phyloP scores from a whole-genome alignment of 2,888 invertebrate species.

The Andrena minutula region DNA sequence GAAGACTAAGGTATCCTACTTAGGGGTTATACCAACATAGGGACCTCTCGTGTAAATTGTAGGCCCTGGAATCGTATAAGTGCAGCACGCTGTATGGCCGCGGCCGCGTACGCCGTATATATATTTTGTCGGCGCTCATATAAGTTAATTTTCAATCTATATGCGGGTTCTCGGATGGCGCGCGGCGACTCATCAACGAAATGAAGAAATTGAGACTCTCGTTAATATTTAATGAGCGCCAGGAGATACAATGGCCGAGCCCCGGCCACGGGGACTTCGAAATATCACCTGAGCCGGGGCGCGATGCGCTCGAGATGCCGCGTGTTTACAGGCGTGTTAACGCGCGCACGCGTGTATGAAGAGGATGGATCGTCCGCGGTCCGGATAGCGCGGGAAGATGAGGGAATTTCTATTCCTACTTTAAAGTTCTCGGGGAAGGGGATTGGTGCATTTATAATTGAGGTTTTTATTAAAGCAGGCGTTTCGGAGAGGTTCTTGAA shows the following conservation, averaged over 20 bases:
- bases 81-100: conserved; percentile 68
- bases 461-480: no score
- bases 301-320: neutral
- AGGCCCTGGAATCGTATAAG: conserved; percentile 79
- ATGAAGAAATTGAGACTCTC: conserved; percentile 85
- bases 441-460: no score
- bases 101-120: conserved; percentile 49
- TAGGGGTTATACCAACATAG: conserved; percentile 78
- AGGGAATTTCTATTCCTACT: no score
- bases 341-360: neutral
- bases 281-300: conserved; percentile 73
- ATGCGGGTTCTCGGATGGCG: conserved; percentile 82
- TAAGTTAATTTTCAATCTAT: conserved; percentile 86
- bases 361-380: neutral
- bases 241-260: conserved; percentile 78
- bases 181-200: conserved; percentile 84
- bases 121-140: conserved; percentile 85
- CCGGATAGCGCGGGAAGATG: no score
- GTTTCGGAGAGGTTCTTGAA: no score
- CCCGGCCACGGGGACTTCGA: conserved; percentile 65
- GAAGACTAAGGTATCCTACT: conserved; percentile 67
- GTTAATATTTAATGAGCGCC: conserved; percentile 84
- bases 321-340: conserved; percentile 27
- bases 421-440: neutral
- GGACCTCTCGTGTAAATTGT: conserved; percentile 80